Evolutionary conservation across 2,113 vertebrate species (phyloP), one percentile per base, ranked within the genome.

Genomic region (Morphnarchus princeps): DNA sequence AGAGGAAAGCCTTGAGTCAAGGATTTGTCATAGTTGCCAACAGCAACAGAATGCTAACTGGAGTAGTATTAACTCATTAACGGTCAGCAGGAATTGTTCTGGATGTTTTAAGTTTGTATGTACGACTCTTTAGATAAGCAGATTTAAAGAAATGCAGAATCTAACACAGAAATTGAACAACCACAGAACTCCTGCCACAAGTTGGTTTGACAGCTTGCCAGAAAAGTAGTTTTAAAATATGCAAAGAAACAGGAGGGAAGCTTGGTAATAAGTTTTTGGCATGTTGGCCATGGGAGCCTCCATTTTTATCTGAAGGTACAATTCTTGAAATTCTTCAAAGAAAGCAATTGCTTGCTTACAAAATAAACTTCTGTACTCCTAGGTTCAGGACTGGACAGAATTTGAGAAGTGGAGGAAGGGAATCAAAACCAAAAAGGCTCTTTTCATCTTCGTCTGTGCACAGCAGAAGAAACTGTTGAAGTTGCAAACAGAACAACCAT

Each of bases 401-500:
- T 87, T 69, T 91, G 66, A 89, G 78, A 88, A 91, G 5, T 2
- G 38, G 52, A 94, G 38, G 72, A 93, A n/a, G 28, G 70, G 52
- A 96, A 89, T 86, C 7, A 72, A 65, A 86, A 88, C 10, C 62
- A 90, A 89, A 87, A 94, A 74, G 57, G 10, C n/a, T 85, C 85
- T 93, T 96, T 87, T 89, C 54, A 65, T 91, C 43, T 87, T 85
- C 22, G 20, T n/a, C 58, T 80, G 54, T 45, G 70, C 31, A 72
- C 38, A 94, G 78, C 84, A 74, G 59, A 93, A 96, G 80, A 73
- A 72, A 16, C 42, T 54, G 38, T 73, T 81, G 74, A 96, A 95
- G 80, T 63, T 94, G 72, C 83, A 89, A 94, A 94, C 26, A 96
- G 91, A 93, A 92, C 58, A 54, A 67, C 17, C 72, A 73, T 62